These are phyloP conservation scores for Trissolcus basalis DNA, from an alignment of 1,140 invertebrate species.

Conservation along the genomic window DNA sequence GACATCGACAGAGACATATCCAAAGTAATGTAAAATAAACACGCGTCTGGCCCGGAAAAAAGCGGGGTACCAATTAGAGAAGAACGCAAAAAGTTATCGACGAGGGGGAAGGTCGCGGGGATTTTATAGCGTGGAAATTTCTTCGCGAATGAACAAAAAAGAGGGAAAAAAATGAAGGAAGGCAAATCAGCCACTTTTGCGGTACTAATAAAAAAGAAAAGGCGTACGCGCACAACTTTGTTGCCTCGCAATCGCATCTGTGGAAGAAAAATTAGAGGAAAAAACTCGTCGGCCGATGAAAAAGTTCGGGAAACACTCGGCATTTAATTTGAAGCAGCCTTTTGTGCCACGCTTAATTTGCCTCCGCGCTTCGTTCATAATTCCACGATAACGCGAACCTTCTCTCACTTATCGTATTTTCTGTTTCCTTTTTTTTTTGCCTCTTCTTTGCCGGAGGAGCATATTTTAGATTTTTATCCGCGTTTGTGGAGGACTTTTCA, in stretches of 20 bases:
- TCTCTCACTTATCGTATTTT: conserved; percentile 25
- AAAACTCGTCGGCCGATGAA: conserved; percentile 11
- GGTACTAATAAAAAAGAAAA: conserved; percentile 27
- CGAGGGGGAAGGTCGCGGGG: conserved; percentile 17
- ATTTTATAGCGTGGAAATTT: conserved; percentile 20
- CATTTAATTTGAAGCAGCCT: conserved; percentile 65
- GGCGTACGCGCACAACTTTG: conserved; percentile 24
- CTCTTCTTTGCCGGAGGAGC: neutral
- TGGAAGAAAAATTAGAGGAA: conserved; percentile 13
- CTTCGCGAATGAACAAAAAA: conserved; percentile 15
- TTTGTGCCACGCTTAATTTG: conserved; percentile 60
- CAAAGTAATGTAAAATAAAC: conserved; percentile 40
- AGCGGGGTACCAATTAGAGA: conserved; percentile 4
- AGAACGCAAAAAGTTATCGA: conserved; percentile 23
- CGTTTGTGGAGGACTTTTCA: neutral
- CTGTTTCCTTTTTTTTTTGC: neutral
- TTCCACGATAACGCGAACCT: conserved; percentile 26
- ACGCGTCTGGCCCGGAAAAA: conserved; percentile 11
- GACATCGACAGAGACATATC: conserved; percentile 33
- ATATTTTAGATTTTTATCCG: neutral
- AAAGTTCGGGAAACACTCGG: conserved; percentile 51
- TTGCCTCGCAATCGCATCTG: conserved; percentile 16
- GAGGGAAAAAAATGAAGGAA: too few relatives aligned
- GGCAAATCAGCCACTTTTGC: conserved; percentile 21
- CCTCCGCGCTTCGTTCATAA: conserved; percentile 36